Percentiles rank a stretch among this genome's conserved stretches.
phyloP scores from a whole-genome alignment of 2,888 invertebrate species.

The Catocala nupta region DNA sequence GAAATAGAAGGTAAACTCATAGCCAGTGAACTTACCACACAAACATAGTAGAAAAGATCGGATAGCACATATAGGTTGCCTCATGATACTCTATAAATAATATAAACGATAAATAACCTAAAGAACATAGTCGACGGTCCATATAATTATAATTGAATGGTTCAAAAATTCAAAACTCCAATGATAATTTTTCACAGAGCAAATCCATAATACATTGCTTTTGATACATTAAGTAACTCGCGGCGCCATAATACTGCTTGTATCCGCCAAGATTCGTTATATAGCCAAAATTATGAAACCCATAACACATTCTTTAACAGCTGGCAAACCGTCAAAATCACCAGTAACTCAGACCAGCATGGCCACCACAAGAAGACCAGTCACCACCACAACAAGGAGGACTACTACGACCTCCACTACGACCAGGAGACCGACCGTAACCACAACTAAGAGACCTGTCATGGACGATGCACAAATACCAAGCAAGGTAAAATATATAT shows the following conservation, averaged over 20 bases:
- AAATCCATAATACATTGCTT: too few relatives aligned
- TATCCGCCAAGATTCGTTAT: conserved; percentile 51
- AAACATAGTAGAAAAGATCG: too few relatives aligned
- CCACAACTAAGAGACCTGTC: conserved; percentile 62
- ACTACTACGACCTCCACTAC: conserved; percentile 47
- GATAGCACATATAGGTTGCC: too few relatives aligned
- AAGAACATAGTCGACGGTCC: too few relatives aligned
- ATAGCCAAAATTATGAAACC: too few relatives aligned
- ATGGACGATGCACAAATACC: conserved; percentile 65
- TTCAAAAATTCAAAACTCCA: too few relatives aligned
- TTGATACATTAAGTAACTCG: conserved; percentile 76
- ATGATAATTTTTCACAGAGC: too few relatives aligned
- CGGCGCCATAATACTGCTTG: conserved; percentile 79
- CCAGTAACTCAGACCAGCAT: conserved; percentile 56
- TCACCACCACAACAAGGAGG: conserved; percentile 31
- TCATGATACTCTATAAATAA: too few relatives aligned
- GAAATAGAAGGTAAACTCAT: too few relatives aligned
- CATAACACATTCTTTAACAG: conserved; percentile 30
- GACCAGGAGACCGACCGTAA: conserved; percentile 49
- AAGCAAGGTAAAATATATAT: conserved; percentile 59
- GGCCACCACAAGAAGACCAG: conserved; percentile 50
- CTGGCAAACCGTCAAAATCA: conserved; percentile 66
- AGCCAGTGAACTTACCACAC: too few relatives aligned
- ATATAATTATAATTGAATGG: too few relatives aligned
- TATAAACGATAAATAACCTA: too few relatives aligned